Percentiles rank a stretch among this genome's conserved stretches.
Conservation (phyloP, 1,140 invertebrate genomes). For the Micrasema minimum region DNA sequence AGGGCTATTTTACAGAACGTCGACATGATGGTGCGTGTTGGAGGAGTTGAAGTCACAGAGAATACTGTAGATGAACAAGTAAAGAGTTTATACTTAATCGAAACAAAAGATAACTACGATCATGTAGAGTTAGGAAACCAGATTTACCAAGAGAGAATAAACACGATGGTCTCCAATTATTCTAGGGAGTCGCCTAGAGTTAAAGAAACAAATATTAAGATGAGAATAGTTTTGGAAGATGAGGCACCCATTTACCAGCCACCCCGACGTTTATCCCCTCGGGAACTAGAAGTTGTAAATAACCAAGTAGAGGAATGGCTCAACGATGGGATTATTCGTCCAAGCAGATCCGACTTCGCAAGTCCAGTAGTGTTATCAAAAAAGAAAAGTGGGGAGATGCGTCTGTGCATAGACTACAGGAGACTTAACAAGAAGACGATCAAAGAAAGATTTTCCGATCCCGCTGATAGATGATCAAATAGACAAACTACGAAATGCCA, state of each 20-base stretch:
- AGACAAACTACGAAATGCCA: too few species aligned
- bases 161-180: not conserved
- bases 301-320: too few species aligned
- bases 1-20: too few species aligned
- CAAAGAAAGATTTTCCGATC: too few species aligned
- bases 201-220: conserved; percentile 1
- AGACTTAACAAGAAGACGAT: too few species aligned
- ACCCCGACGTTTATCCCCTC: conserved; percentile 3
- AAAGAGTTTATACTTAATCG: not conserved
- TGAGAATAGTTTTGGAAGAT: not conserved
- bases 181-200: not conserved
- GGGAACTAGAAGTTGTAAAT: not conserved
- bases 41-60: too few species aligned
- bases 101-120: not conserved
- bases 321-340: not conserved
- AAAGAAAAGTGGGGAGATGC: conserved; percentile 2
- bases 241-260: not conserved
- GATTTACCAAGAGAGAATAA: not conserved
- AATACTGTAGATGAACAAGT: not conserved
- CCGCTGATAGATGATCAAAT: too few species aligned
- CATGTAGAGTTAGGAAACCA: not conserved
- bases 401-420: not conserved
- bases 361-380: conserved; percentile 6
- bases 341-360: not conserved
- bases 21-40: too few species aligned